Evolutionary conservation across 2,888 invertebrate species (phyloP), one percentile per base, ranked within the genome.

Genomic region (Andrena praecox): DNA sequence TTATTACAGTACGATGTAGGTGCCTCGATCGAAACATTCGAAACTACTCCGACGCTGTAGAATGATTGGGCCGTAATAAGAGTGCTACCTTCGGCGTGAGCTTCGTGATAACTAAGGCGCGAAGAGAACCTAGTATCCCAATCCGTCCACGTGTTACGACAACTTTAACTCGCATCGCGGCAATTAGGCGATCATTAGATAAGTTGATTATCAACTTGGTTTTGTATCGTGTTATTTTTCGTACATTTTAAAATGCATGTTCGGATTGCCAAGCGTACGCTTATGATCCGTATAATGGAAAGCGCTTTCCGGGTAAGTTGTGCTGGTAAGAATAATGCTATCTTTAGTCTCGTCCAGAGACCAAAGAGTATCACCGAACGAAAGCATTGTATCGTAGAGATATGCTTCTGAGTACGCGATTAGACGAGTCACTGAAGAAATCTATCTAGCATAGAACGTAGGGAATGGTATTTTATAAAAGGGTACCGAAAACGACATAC

Each of bases 321-420:
- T 75, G 85, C 87, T 71, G 82, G 77, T 68, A 81, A 85, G 75
- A 81, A 80, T 84, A 90, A 92, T 93, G 92, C 92, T 93, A 92
- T 91, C 93, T 93, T 93, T 91, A 89, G 93, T 93, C 93, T 93
- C 91, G 88, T 81, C 66, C 52, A 68, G 93, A 93, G 93, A 93
- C 92, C 90, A 90, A 92, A 92, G 89, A 91, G 89, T 89, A 90
- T 89, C 86, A 90, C 87, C 87, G 88, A 91, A 90, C 89, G 88
- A 91, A 89, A 92, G 92, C 90, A 92, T 91, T 91, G 82, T 91
- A 92, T 91, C 91, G 82, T 91, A 92, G 88, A 86, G 85, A 84
- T 85, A 88, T 81, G 90, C 89, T 91, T 89, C 83, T 82, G 85
- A 85, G 74, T 86, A 84, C 86, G 71, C 74, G 84, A 80, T 56